Percentiles rank a stretch among this genome's conserved stretches.
Conservation (phyloP, 2,797 vertebrate species). For the Odontamblyopus lacepedii region DNA sequence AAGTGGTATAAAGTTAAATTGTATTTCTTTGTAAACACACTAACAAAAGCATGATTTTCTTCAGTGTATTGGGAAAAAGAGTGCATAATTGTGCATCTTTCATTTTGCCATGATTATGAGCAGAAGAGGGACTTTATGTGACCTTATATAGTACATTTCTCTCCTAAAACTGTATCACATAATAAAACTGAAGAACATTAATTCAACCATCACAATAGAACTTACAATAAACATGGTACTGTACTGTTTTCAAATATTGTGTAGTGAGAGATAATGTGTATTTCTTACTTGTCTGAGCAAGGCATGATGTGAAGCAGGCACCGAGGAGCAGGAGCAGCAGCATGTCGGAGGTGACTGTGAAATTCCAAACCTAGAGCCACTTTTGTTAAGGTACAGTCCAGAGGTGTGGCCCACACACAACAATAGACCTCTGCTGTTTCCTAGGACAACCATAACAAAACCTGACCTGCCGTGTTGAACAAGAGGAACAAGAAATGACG, state of each 20-base stretch:
- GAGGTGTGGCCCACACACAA: constrained; percentile 32
- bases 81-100: no score
- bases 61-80: neutral
- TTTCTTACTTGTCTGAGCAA: constrained; percentile 52
- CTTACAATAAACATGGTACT: neutral
- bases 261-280: neutral
- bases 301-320: constrained; percentile 40
- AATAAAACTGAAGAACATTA: no score
- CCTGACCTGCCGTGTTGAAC: neutral
- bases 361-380: neutral
- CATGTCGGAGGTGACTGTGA: constrained; percentile 37
- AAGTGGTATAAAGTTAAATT: no score
- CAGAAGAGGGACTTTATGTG: no score
- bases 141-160: no score
- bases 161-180: no score
- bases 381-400: constrained; percentile 24
- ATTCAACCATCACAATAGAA: neutral
- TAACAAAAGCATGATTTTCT: neutral
- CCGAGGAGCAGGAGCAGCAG: constrained; percentile 45
- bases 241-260: neutral
- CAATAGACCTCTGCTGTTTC: constrained; percentile 8
- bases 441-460: neutral
- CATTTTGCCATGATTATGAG: no score
- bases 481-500: neutral
- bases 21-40: neutral